Conservation (phyloP, 2,797 vertebrate species). For the Buceros bicornis region DNA sequence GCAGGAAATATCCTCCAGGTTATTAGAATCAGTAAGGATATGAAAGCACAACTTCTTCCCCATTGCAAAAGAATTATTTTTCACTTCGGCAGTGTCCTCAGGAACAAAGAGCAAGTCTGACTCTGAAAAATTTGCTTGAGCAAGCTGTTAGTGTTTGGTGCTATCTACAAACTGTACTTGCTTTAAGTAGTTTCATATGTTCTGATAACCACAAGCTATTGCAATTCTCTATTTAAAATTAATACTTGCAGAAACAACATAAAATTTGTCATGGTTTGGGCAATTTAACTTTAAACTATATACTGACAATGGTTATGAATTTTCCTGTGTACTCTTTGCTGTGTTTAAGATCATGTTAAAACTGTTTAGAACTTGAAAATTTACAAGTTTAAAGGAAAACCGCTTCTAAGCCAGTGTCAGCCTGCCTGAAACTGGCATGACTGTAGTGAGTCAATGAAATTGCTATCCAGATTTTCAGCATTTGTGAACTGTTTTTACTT, state of each 20-base stretch:
- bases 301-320: neutral
- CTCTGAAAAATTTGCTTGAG: neutral
- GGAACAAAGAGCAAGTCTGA: neutral
- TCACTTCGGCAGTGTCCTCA: neutral
- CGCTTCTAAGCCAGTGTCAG: neutral
- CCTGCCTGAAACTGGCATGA: neutral
- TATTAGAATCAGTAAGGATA: neutral
- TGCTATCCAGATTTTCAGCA: neutral
- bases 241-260: neutral
- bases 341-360: neutral
- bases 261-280: neutral
- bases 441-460: neutral
- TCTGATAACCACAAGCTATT: neutral
- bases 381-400: neutral
- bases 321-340: neutral
- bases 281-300: neutral
- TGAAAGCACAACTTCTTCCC: neutral
- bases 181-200: conserved; percentile 18
- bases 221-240: neutral
- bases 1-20: neutral
- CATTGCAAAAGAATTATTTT: neutral
- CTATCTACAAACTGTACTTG: neutral
- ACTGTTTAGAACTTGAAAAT: neutral
- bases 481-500: neutral
- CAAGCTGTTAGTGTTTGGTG: neutral